Evolutionary conservation across 1,140 invertebrate species (phyloP).

Genomic region (Monomorium pharaonis): DNA sequence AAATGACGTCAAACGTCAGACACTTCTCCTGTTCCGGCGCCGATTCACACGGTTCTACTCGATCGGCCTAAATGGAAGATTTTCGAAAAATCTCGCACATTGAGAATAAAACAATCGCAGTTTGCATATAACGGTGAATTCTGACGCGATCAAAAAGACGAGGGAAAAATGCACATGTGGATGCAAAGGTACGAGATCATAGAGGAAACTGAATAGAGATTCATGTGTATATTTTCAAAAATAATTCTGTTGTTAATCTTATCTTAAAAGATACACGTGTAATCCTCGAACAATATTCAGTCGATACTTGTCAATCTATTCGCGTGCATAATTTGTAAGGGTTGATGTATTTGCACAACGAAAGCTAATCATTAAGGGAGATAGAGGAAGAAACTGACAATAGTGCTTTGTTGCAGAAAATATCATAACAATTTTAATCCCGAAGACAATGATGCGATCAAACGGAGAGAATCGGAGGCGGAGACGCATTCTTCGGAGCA

Average conservation of each 20-base stretch:
- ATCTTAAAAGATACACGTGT: neutral
- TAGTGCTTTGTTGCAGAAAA: neutral
- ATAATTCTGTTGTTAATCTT: neutral
- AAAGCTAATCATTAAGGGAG: neutral
- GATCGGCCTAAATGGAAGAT: neutral
- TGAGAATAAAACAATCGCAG: neutral
- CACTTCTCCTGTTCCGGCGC: constrained; percentile 2
- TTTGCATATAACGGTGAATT: neutral
- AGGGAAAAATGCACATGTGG: neutral
- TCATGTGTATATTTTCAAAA: neutral
- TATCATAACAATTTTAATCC: constrained; percentile 26
- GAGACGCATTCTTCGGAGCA: neutral
- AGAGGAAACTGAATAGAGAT: neutral
- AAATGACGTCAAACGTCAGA: constrained; percentile 73
- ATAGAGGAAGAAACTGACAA: neutral
- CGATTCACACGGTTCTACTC: constrained; percentile 35
- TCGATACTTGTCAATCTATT: neutral
- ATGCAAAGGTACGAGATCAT: neutral
- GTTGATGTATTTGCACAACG: constrained; percentile 1
- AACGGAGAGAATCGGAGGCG: neutral
- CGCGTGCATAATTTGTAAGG: constrained; percentile 1
- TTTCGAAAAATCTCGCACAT: neutral
- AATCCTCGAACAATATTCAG: neutral
- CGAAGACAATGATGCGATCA: constrained; percentile 18
- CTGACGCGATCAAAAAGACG: neutral